Conservation (phyloP, 2,113 vertebrate genomes). For the Echinops telfairi region DNA sequence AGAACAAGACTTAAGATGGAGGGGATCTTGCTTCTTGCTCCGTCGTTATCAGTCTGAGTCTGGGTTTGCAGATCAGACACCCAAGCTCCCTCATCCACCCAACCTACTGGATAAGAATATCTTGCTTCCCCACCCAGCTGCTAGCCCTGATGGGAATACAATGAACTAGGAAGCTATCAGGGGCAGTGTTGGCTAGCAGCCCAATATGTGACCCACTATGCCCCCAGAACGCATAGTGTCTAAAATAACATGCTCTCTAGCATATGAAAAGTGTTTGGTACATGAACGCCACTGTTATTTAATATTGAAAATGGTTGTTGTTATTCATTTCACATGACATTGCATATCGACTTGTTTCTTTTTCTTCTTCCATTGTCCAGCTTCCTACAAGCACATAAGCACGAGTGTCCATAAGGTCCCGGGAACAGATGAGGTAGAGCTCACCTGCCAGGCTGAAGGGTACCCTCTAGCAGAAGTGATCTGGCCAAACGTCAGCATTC, state of each 20-base stretch:
- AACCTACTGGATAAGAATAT: too few species aligned
- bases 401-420: slow-evolving; percentile 64
- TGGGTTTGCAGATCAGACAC: too few species aligned
- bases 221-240: too few species aligned
- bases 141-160: too few species aligned
- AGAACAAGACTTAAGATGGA: too few species aligned
- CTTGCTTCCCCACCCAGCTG: too few species aligned
- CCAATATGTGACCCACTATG: too few species aligned
- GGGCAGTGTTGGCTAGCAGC: background rate
- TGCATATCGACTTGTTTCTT: slow-evolving; percentile 2
- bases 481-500: slow-evolving; percentile 85
- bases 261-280: slow-evolving; percentile 30
- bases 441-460: slow-evolving; percentile 90
- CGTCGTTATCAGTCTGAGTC: too few species aligned
- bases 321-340: slow-evolving; percentile 19
- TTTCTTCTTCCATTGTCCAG: slow-evolving; percentile 80
- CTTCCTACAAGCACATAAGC: slow-evolving; percentile 84
- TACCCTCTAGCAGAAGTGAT: slow-evolving; percentile 88
- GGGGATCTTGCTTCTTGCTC: too few species aligned
- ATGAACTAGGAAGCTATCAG: background rate
- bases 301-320: background rate
- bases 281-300: slow-evolving; percentile 22
- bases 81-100: too few species aligned
- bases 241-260: background rate
- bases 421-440: slow-evolving; percentile 79